Conservation (phyloP, 1,140 invertebrate genomes). For the Papilio polyxenes region DNA sequence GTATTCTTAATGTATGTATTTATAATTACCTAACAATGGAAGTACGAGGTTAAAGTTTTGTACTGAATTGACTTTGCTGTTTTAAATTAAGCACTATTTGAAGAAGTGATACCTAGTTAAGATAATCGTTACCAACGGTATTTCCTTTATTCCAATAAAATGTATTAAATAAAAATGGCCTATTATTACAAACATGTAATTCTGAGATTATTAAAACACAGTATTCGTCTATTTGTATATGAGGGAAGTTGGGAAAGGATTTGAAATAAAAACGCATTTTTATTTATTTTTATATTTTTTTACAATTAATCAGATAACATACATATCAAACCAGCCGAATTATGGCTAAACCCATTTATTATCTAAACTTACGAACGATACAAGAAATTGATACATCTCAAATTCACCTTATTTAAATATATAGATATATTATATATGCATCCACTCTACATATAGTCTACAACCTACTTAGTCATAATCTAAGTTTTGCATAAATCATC, state of each 20-base stretch:
- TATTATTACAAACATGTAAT: background rate
- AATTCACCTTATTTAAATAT: conserved; percentile 80
- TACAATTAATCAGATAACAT: conserved; percentile 81
- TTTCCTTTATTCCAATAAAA: background rate
- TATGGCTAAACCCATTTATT: conserved; percentile 81
- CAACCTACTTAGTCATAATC: conserved; percentile 80
- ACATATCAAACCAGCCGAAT: conserved; percentile 81
- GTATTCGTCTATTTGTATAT: background rate
- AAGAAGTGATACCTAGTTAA: conserved; percentile 20
- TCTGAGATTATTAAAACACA: background rate
- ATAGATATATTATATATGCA: conserved; percentile 80
- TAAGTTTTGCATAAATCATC: conserved; percentile 79
- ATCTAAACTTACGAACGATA: conserved; percentile 81
- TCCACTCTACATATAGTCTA: conserved; percentile 80
- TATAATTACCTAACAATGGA: background rate
- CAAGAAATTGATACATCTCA: conserved; percentile 80
- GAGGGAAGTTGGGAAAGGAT: conserved; percentile 48
- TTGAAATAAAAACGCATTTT: conserved; percentile 74
- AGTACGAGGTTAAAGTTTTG: background rate
- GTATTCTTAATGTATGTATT: background rate
- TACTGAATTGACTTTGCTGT: conserved; percentile 2
- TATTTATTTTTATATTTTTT: conserved; percentile 79
- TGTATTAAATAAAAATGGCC: background rate
- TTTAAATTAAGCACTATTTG: background rate
- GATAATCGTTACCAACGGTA: background rate